A percentile compares a stretch with the other conserved stretches of the same genome.
Conservation (phyloP, 2,797 vertebrate species). For the Halcyon chelicuti region DNA sequence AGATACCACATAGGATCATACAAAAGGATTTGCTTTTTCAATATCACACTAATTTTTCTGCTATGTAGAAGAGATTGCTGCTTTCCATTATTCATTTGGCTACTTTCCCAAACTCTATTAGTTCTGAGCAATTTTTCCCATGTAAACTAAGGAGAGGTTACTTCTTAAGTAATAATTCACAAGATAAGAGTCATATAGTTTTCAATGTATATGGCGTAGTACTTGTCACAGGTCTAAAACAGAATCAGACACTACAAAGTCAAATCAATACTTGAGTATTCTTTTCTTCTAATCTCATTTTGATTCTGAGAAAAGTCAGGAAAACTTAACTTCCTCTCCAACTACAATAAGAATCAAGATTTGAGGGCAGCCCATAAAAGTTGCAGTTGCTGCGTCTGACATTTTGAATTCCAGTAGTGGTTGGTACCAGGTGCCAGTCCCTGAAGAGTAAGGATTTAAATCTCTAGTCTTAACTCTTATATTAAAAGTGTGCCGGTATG, state of each 20-base stretch:
- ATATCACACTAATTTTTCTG: neutral
- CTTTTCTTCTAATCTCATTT: neutral
- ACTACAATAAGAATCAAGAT: neutral
- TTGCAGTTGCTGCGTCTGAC: neutral
- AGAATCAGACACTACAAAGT: neutral
- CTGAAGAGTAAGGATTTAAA: neutral
- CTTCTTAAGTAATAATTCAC: neutral
- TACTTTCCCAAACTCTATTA: neutral
- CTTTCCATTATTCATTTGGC: slow-evolving; percentile 14
- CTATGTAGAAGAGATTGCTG: neutral
- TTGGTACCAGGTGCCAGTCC: neutral
- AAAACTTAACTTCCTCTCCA: neutral
- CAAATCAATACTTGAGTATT: neutral
- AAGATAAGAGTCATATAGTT: neutral
- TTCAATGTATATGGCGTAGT: neutral
- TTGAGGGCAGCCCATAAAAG: neutral
- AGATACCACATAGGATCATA: neutral
- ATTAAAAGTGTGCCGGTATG: neutral
- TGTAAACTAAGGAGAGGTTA: neutral
- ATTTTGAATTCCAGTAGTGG: neutral
- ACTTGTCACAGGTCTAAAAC: neutral
- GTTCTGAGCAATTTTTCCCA: neutral
- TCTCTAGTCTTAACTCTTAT: neutral
- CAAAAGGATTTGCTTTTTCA: neutral
- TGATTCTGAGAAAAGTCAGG: neutral